Evolutionary conservation across 2,113 vertebrate species (phyloP), one percentile per base, ranked within the genome.

Genomic region (Suricata suricatta): DNA sequence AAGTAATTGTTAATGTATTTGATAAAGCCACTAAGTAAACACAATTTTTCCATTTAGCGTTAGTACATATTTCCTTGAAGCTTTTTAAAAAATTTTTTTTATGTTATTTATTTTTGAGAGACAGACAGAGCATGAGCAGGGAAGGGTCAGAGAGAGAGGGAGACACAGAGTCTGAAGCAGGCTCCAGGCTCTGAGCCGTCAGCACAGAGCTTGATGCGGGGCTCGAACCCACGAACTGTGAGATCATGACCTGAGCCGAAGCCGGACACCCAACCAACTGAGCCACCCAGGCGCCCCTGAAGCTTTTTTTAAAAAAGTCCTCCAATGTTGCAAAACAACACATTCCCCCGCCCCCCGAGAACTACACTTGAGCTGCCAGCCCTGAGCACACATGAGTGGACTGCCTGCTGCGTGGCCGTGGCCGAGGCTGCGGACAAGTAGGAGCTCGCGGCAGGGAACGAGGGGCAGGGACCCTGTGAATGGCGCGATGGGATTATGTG

Each of bases 241-340:
- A n/a, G n/a, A n/a, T n/a, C n/a, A n/a, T n/a, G n/a, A n/a, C n/a
- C n/a, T n/a, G n/a, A n/a, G n/a, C n/a, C n/a, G n/a, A n/a, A n/a
- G n/a, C n/a, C n/a, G n/a, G n/a, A n/a, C n/a, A n/a, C n/a, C n/a
- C n/a, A n/a, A n/a, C n/a, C n/a, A n/a, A n/a, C n/a, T n/a, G n/a
- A n/a, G n/a, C n/a, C n/a, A n/a, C n/a, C n/a, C n/a, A n/a, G n/a
- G n/a, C n/a, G n/a, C n/a, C 76, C 17, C n/a, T 1, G 17, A 82
- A 82, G 31, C 85, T 97, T 88, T 93, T 97, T 95, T 93, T 97
- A 93, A 57, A 89, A 96, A 95, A 94, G 71, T 7, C n/a, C 54
- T 93, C 81, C 35, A 13, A 79, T 91, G 23, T 86, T 82, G 35
- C 77, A 83, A 95, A 94, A 86, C 72, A 19, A 14, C 15, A 31